Evolutionary conservation across 2,888 invertebrate genomes (phyloP), one percentile per base, ranked within the genome.

Genomic region (Ophion costatus): DNA sequence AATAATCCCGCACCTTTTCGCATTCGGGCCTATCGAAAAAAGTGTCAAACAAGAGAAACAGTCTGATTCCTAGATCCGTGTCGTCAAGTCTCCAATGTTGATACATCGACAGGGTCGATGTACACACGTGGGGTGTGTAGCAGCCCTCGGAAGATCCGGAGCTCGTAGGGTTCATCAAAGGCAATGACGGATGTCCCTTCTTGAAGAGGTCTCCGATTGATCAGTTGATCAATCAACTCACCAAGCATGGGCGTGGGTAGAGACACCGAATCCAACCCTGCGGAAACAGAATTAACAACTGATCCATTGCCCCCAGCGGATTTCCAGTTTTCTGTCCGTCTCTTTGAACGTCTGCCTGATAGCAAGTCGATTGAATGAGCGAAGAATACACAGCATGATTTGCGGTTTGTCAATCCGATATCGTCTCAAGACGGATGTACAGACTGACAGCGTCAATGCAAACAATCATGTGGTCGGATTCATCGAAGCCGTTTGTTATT

Each of bases 171-270:
- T 71, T 66, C 51, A 57, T 61, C 63, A 57, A 17, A 22, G 57
- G 61, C 56, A 78, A 81, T 78, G 77, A 81, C 77, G 33, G 69
- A 81, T 84, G 77, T 63, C 63, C 45, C 78, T 74, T 33, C 67
- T 81, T 57, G 11, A 64, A 69, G 77, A 24, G 69, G 22, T 70
- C 63, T 29, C n/a, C 20, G 42, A 69, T 74, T 77, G 69, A 74
- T 74, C 77, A 63, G 69, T 81, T 59, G 56, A 69, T 59, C 42
- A 38, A 67, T 57, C 24, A 10, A 64, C 20, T 22, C 63, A 74
- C 57, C 56, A 45, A 69, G 42, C 56, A 69, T 45, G 63, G 56
- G 29, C 33, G 45, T 20, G 33, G 24, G 22, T 73, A 22, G 22
- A 67, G 33, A 20, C 45, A 22, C 22, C 73, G 51, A 66, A 67